Conservation (phyloP, 1,140 invertebrate genomes). For the Papilio aristodemus region DNA sequence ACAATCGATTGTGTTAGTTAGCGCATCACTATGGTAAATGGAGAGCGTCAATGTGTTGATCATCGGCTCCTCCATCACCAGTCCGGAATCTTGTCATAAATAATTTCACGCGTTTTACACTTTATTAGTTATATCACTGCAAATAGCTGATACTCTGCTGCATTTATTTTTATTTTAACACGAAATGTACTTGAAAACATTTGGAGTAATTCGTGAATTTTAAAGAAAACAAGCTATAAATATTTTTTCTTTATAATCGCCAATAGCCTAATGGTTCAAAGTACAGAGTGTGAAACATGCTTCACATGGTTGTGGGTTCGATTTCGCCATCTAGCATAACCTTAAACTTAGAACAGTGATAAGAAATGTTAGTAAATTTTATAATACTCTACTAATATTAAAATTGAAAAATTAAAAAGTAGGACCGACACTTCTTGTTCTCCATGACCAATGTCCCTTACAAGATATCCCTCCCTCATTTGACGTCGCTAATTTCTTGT, state of each 20-base stretch:
- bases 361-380: no score
- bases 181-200: neutral
- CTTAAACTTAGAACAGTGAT: no score
- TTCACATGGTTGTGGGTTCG: no score
- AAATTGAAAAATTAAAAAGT: no score
- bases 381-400: no score
- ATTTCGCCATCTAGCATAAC: no score
- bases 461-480: no score
- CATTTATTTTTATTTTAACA: slow-evolving; percentile 19
- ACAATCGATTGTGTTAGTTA: neutral
- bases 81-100: slow-evolving; percentile 38
- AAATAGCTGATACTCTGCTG: slow-evolving; percentile 39
- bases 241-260: neutral
- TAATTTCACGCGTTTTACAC: slow-evolving; percentile 48
- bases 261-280: no score
- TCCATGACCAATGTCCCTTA: no score
- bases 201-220: neutral
- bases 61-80: slow-evolving; percentile 36
- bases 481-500: no score
- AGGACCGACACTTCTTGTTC: no score
- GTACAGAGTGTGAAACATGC: no score
- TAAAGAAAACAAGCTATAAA: neutral
- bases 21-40: slow-evolving; percentile 33
- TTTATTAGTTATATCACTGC: slow-evolving; percentile 45
- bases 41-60: slow-evolving; percentile 36